Conservation (phyloP, 2,888 invertebrate species). For the Plagiodera versicolora region DNA sequence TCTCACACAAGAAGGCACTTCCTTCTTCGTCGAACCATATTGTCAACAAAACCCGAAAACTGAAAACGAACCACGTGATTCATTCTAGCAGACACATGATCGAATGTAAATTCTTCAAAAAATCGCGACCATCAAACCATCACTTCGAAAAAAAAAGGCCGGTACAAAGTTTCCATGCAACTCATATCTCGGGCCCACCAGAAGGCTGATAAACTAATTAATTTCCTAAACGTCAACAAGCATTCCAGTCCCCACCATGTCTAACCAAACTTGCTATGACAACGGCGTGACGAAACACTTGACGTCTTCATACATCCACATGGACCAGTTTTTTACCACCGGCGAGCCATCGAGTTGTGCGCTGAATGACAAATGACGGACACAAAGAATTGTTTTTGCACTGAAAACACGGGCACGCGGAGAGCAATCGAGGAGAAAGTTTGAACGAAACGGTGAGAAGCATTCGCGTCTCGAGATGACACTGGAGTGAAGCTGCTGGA, state of each 20-base stretch:
- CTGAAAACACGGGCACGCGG: conserved; percentile 24
- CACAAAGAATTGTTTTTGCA: conserved; percentile 20
- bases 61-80: conserved; percentile 21
- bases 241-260: conserved; percentile 43
- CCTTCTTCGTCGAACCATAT: conserved; percentile 33
- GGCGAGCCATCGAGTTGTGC: conserved; percentile 33
- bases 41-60: conserved; percentile 19
- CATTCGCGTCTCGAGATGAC: conserved; percentile 49
- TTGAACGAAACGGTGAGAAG: conserved; percentile 40
- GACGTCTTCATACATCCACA: conserved; percentile 48
- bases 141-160: too few relatives aligned
- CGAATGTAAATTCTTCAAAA: conserved; percentile 16
- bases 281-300: conserved; percentile 31
- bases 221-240: conserved; percentile 46
- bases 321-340: conserved; percentile 46
- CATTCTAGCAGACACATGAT: conserved; percentile 36
- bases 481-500: conserved; percentile 54
- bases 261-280: conserved; percentile 32
- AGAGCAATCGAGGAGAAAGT: conserved; percentile 32
- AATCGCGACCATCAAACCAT: conserved; percentile 39
- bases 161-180: conserved; percentile 37
- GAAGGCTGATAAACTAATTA: conserved; percentile 37
- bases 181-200: conserved; percentile 44
- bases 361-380: conserved; percentile 47
- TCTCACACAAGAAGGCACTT: conserved; percentile 18